Evolutionary conservation across 2,888 invertebrate genomes (phyloP), one percentile per base, ranked within the genome.

Genomic region (Drosophila mimetica): DNA sequence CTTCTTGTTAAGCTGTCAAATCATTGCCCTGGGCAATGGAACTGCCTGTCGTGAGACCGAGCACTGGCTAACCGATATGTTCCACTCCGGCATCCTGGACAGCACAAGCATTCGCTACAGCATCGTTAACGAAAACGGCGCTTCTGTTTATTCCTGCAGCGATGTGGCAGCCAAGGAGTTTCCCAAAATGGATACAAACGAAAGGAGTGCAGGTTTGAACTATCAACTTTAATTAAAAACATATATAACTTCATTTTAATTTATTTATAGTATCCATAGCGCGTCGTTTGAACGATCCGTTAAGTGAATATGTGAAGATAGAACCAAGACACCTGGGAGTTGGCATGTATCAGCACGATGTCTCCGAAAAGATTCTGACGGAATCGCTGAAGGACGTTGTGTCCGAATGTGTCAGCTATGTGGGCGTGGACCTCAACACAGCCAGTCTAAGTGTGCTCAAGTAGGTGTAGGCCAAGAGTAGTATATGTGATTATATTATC

Each of bases 301-400:
- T 98, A 65, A 95, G 96, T 41, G 98, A 98, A 91, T 93, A 97
- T 66, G 97, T 98, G 0, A 98, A 98, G 93, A 95, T 98, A 11
- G 98, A 98, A 71, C 98, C 98, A 0, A 95, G 96, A 84, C 96
- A 97, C 92, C 93, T 98, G 71, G 98, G 98, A 0, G 96, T 98
- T 4, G 98, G 98, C n/a, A 96, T 98, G 95, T 98, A 98, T 90
- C 96, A 98, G 91, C 97, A 98, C 88, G 98, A 98, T 89, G 93
- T 98, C 22, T 95, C 96, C 8, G 95, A 96, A 74, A 96, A 95
- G 83, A 94, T 94, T 89, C 91, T 98, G 1, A 94, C 94, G 11
- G 92, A 94, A 3, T 94, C 96, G 0, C 92, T 98, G 16, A 95
- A 96, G 76, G 95, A 95, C 78, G 95, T 97, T 0, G 96, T 98